Evolutionary conservation across 1,140 invertebrate genomes (phyloP), one percentile per base, ranked within the genome.

Genomic region (Apis florea): DNA sequence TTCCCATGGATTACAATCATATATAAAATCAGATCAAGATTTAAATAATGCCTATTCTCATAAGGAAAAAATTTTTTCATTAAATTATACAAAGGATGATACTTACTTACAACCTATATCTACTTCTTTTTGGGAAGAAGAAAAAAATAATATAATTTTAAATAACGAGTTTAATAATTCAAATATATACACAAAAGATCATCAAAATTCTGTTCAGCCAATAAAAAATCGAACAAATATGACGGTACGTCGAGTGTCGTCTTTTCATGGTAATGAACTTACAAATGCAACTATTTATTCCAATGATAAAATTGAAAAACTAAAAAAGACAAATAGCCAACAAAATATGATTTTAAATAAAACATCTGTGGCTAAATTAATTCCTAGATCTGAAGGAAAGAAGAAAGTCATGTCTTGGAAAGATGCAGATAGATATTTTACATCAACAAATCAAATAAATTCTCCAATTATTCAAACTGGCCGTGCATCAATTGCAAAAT

Each of bases 401-500:
- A 89, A 85, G 5, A 83, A 89, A 31, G 71, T 83, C 0, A 85
- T 89, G 40, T 85, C 90, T 17, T 95, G 94, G 94, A 91, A 92
- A 56, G 92, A 92, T 83, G 94, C 92, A 17, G 87, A 89, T 47
- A 79, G 91, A 67, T 94, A 93, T 86, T 93, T 94, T 58, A 79
- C 91, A 67, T 87, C 88, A 10, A 82, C 80, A 0, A 85, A 12
- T 78, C 84, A 83, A 66, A 84, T 53, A 5, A 72, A 75, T 6
- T 89, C 90, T 1, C 84, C 92, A 19, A 82, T 91, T 59, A 85
- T 89, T 24, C 91, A 93, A 56, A 94, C 93, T 19, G 95, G 95
- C 4, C 92, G 96, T 67, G 94, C 95, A 1, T 96, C 96, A 0
- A 93, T 96, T 10, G 95, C 95, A 1, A 95, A 95, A 88, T 87